Conservation (phyloP, 2,113 vertebrate genomes). For the Trichomycterus rosablanca region DNA sequence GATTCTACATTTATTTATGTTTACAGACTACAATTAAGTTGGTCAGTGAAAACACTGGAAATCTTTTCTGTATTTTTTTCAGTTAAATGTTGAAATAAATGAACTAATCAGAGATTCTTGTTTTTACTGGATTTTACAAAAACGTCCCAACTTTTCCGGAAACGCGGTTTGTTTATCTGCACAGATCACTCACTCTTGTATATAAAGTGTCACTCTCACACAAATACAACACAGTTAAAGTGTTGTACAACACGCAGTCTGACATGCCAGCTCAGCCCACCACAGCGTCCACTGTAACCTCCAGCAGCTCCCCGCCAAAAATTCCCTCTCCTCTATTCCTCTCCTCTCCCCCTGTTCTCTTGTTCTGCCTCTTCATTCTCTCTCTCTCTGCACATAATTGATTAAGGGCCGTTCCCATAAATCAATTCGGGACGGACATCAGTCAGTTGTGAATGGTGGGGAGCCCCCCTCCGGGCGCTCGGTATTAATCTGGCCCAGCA, state of each 20-base stretch:
- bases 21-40: no score
- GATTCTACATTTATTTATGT: no score
- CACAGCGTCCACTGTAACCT: constrained; percentile 27
- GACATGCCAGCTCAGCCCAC: constrained; percentile 19
- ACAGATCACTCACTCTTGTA: no score
- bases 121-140: no score
- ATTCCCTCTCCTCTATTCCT: constrained; percentile 15
- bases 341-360: constrained; percentile 19
- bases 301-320: constrained; percentile 18
- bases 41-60: no score
- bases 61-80: no score
- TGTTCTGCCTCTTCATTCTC: constrained; percentile 44
- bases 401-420: constrained; percentile 98
- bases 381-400: constrained; percentile 90
- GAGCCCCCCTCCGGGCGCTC: constrained; percentile 43
- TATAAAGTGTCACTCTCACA: constrained; percentile 21
- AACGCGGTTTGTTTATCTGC: no score
- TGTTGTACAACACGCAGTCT: constrained; percentile 21
- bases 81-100: no score
- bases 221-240: constrained; percentile 48
- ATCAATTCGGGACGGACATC: constrained; percentile 99
- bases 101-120: no score
- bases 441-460: constrained; percentile 92
- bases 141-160: no score
- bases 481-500: constrained; percentile 72